Evolutionary conservation across 2,797 vertebrate species (phyloP), one percentile per base, ranked within the genome.

Genomic region (Dermochelys coriacea): DNA sequence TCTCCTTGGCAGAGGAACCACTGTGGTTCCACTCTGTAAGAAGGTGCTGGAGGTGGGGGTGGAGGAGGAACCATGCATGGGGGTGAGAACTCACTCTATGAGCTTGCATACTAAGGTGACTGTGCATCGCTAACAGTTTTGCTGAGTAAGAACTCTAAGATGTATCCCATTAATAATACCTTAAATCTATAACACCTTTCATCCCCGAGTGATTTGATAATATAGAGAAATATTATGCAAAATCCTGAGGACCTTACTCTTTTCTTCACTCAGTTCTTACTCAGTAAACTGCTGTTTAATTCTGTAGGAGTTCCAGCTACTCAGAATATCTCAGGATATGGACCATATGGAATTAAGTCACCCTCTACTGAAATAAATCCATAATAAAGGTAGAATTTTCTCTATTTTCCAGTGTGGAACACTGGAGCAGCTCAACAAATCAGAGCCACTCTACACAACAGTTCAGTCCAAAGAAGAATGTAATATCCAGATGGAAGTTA

Each of bases 211-310:
- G n/a, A 1, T 75, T 75, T 75, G 83, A 88, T 91, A 49, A 37
- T 10, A 19, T 0, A 86, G n/a, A 59, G 1, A 74, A 87, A 41
- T 82, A 34, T 4, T 80, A 5, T 2, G 23, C 57, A 12, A 80
- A 84, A 74, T 3, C 5, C 41, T 75, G 41, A 68, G 18, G n/a
- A 19, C 0, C 12, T 41, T 80, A 1, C 1, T 84, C 1, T 71
- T 71, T 85, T 84, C 1, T 34, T 0, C 1, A 74, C 52, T 80
- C 88, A 18, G 80, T 1, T 1, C 5, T 84, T 59, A 6, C 49
- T 21, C 8, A 78, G 2, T 88, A 45, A 82, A 64, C 2, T 4
- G 0, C 25, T 64, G 2, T 68, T 87, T 82, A 37, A 71, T 85
- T 15, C 5, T 52, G 5, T 74, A 7, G 27, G 29, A 94, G 18